Evolutionary conservation across 2,888 invertebrate genomes (phyloP).

Genomic region (Cenopis cana): DNA sequence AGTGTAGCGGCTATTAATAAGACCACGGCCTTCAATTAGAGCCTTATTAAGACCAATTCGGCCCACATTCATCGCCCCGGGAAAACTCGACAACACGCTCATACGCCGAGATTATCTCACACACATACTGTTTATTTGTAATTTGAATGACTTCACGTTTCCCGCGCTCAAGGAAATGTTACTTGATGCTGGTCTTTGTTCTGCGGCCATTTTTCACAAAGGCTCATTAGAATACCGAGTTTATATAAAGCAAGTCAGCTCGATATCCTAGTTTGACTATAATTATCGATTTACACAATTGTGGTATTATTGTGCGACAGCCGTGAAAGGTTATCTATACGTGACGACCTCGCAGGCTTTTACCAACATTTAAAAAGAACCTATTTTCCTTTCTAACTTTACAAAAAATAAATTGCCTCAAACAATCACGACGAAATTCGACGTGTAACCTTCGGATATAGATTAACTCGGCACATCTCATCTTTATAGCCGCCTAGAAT

Average conservation of each 20-base stretch:
- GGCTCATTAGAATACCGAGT: conserved; percentile 57
- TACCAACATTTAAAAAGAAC: conserved; percentile 35
- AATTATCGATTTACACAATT: conserved; percentile 37
- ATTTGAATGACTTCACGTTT: conserved; percentile 62
- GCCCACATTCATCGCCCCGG: conserved; percentile 62
- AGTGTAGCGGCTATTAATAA: conserved; percentile 50
- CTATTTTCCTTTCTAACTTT: conserved; percentile 38
- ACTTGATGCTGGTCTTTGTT: conserved; percentile 58
- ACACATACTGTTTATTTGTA: conserved; percentile 44
- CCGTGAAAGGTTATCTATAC: conserved; percentile 38
- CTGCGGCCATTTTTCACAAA: conserved; percentile 52
- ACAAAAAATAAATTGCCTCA: conserved; percentile 40
- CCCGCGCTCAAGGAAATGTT: conserved; percentile 72
- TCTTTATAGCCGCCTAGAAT: conserved; percentile 41
- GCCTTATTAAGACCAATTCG: conserved; percentile 59
- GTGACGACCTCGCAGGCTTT: conserved; percentile 39
- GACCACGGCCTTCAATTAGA: conserved; percentile 63
- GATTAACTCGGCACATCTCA: conserved; percentile 31
- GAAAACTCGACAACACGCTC: conserved; percentile 62
- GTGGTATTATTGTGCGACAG: conserved; percentile 43
- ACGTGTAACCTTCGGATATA: conserved; percentile 38
- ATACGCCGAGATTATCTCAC: conserved; percentile 52
- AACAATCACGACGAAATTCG: conserved; percentile 33
- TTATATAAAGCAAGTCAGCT: conserved; percentile 44
- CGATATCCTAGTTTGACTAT: conserved; percentile 42